Base-by-base conservation (phyloP, 2,888 invertebrate species). In the Nesidiocoris tenuis region DNA sequence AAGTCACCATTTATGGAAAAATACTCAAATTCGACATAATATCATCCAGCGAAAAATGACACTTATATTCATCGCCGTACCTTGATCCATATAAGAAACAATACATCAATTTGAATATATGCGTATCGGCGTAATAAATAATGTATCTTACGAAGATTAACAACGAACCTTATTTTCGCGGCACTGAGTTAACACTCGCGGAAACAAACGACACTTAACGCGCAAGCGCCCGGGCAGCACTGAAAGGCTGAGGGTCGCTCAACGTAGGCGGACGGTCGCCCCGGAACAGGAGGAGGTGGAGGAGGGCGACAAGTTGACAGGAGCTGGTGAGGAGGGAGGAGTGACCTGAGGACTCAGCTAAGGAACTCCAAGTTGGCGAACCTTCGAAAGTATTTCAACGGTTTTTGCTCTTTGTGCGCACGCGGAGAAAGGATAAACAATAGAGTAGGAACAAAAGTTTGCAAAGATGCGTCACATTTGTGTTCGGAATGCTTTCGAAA, bases 111-210 rank as follows among this genome's bases (percentile, higher is more conserved):
- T n/a, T n/a, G n/a, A n/a, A n/a, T n/a, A n/a, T n/a, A n/a, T n/a
- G n/a, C n/a, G n/a, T n/a, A n/a, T n/a, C n/a, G n/a, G n/a, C n/a
- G n/a, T n/a, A n/a, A n/a, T n/a, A n/a, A n/a, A n/a, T n/a, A n/a
- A n/a, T n/a, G n/a, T n/a, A n/a, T 39, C 39, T 39, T 39, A 39
- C 39, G 39, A 39, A 39, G 59, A 59, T n/a, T 18, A 5, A n/a
- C 3, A 59, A 63, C 72, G 74, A 54, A 74, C 74, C 74, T 74
- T 65, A 74, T 74, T 74, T 74, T 74, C 74, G 74, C 74, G 74
- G 65, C 74, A 74, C 74, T 74, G 21, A 5, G 9, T 21, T 5
- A n/a, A 74, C 74, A 74, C 74, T 74, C 72, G 39, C 72, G 72
- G 55, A 61, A 57, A 72, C 72, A 72, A 72, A 72, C 72, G 63